A percentile compares a stretch with the other conserved stretches of the same genome.
Conservation (phyloP, 2,113 vertebrate species). For the Hypanus sabinus region DNA sequence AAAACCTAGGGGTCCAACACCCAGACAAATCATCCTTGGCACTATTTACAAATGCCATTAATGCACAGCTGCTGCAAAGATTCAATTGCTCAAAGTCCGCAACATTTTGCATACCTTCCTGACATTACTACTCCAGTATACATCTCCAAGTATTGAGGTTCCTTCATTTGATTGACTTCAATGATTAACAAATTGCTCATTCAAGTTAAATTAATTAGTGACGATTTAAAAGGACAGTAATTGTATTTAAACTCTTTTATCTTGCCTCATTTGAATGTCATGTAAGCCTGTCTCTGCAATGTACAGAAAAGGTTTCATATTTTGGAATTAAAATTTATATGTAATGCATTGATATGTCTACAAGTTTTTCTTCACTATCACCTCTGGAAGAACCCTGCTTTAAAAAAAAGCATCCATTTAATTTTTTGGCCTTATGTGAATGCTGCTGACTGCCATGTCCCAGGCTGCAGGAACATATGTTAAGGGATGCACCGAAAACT, state of each 20-base stretch:
- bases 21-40: not conserved
- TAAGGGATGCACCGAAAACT: too few species aligned
- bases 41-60: not conserved
- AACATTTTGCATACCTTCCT: not conserved
- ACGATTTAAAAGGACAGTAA: not conserved
- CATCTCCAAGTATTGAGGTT: not conserved
- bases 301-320: too few species aligned
- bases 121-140: not conserved
- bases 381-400: too few species aligned
- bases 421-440: too few species aligned
- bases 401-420: too few species aligned
- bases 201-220: not conserved
- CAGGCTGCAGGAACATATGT: too few species aligned
- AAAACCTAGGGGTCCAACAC: not conserved
- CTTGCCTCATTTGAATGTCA: too few species aligned
- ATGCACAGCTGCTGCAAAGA: not conserved
- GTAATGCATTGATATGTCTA: too few species aligned
- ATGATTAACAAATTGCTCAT: conserved; percentile 14
- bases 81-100: not conserved
- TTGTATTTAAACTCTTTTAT: not conserved
- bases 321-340: too few species aligned
- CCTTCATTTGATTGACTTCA: not conserved
- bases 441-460: too few species aligned
- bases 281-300: too few species aligned
- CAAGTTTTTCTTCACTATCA: too few species aligned